Conservation (phyloP, 2,797 vertebrate genomes). For the Hapalemur alaotrensis region DNA sequence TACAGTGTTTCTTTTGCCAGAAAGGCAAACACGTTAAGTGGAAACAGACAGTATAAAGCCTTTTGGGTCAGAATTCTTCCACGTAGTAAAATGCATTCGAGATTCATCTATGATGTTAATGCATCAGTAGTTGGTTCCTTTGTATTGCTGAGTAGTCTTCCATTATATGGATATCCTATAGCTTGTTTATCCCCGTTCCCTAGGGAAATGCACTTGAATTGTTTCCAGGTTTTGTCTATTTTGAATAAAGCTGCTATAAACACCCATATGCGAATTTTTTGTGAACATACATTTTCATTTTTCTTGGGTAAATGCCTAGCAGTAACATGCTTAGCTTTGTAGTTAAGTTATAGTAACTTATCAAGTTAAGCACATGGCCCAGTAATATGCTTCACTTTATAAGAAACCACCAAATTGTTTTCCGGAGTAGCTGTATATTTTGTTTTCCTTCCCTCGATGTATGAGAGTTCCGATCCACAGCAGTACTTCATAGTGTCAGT, state of each 20-base stretch:
- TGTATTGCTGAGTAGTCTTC: background rate
- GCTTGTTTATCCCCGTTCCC: background rate
- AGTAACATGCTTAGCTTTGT: background rate
- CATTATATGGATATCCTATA: fast-evolving
- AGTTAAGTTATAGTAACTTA: background rate
- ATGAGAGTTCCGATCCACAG: background rate
- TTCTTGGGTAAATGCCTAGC: background rate
- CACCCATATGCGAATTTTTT: background rate
- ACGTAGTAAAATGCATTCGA: background rate
- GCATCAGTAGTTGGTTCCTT: background rate
- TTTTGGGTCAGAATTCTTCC: background rate
- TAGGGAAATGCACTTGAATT: background rate
- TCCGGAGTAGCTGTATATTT: background rate
- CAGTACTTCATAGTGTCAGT: background rate
- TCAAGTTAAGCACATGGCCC: background rate
- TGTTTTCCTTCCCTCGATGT: background rate
- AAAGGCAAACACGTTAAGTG: background rate
- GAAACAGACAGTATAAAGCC: background rate
- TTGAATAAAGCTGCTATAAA: background rate
- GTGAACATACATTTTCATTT: background rate
- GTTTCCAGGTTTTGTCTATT: background rate
- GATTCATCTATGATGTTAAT: background rate
- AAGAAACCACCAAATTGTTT: background rate
- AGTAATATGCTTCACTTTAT: background rate
- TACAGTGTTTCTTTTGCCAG: background rate